Evolutionary conservation across 2,113 vertebrate genomes (phyloP), one percentile per base, ranked within the genome.

Genomic region (Bubo bubo): DNA sequence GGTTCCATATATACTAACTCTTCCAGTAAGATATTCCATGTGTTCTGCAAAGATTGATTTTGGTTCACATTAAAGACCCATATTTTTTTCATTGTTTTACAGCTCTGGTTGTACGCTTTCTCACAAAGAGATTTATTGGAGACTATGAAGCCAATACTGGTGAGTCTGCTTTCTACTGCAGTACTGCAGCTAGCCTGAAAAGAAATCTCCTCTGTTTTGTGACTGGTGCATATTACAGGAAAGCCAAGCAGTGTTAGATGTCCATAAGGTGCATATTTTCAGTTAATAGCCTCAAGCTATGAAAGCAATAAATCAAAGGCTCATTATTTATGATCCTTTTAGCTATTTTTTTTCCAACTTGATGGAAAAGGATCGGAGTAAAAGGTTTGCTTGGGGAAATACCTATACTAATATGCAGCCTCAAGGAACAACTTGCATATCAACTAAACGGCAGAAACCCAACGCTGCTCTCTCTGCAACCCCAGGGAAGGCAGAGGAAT

Each of bases 81-180:
- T 10, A 5, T 75, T 45, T 89, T 34, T 92, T 47, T 37, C 55
- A 0, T 91, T 92, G 82, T 87, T 86, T 98, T 98, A 62, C 98
- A 99, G 99, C 99, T 67, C 96, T 99, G 82, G 98, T 99, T 16
- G 99, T 99, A 90, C 97, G 99, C 70, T 99, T 99, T 91, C 98
- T 99, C 89, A 99, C 99, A 1, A 99, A 99, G 97, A 98, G 99
- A 96, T 99, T 99, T 98, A 99, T 99, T 80, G 99, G 99, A 47
- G 99, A 99, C 96, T 99, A 99, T n/a, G 99, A 99, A 96, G 98
- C 99, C 91, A 99, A 99, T 88, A 99, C 99, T 6, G 99, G 99
- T 99, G 97, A 97, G 98, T 98, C 73, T 91, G 62, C 68, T 88
- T 77, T 79, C 68, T 75, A 2, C 84, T 68, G 76, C 71, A 59